Evolutionary conservation across 2,113 vertebrate genomes (phyloP), one percentile per base, ranked within the genome.

Genomic region (Tinamus guttatus): DNA sequence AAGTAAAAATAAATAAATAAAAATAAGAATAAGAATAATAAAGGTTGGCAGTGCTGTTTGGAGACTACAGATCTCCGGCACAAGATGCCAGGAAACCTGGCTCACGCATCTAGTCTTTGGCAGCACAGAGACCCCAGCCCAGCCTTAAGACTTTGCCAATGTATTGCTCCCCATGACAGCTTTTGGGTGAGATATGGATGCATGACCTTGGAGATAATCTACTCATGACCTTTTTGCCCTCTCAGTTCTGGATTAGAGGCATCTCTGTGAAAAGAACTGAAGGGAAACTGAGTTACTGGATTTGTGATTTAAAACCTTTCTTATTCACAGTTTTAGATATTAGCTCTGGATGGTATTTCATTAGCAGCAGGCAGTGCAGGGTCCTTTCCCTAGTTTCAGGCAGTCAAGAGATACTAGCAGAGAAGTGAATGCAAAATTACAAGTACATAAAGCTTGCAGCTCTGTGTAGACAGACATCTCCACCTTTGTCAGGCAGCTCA

Each of bases 81-180:
- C 32, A 11, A 22, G 5, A n/a, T 27, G 30, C 38, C 81, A 25
- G 56, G 22, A 70, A 63, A 59, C 18, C 19, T 56, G 16, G 12
- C 34, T 91, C 5, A 38, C 36, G 14, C 0, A 0, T 1, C 0
- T 52, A 9, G 8, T 80, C 16, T 36, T 62, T 41, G 30, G 36
- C 75, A 51, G 28, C 18, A 58, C 2, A 13, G 56, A 59, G 30
- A 81, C 34, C 5, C 9, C 14, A 62, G 3, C 2, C 38, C 25
- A 43, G 38, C 45, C 56, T 54, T 59, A 51, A 41, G 27, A 40
- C 17, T 8, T 2, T 22, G 22, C 17, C 2, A 3, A 0, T 5
- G 5, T 11, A 2, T 28, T 69, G 0, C 5, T 79, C 21, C 24
- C 9, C 28, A 2, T 16, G 20, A 43, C 68, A 83, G 51, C 6